A percentile compares a stretch with the other conserved stretches of the same genome.
Evolutionary conservation across 2,113 vertebrate genomes (phyloP).

Genomic region (Xyrauchen texanus): DNA sequence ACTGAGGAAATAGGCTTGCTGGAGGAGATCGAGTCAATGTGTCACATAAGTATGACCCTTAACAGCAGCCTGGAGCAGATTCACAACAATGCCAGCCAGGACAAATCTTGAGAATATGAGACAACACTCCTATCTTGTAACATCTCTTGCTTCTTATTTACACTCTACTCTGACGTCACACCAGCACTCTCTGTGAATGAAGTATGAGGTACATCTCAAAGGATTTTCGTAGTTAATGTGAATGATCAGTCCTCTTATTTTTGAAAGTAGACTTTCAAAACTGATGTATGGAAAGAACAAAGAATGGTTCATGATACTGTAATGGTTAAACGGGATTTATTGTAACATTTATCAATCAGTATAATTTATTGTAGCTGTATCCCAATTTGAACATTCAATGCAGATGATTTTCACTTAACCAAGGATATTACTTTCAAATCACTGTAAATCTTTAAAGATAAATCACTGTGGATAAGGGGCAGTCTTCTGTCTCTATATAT

Average conservation of each 20-base stretch:
- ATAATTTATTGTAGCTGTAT: conserved; percentile 3
- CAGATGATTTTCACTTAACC: conserved; percentile 58
- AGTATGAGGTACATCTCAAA: neutral
- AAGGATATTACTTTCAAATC: conserved; percentile 8
- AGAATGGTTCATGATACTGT: too few species aligned
- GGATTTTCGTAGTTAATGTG: conserved; percentile 14
- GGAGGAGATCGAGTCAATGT: conserved; percentile 83
- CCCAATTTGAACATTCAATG: neutral
- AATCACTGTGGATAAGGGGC: conserved; percentile 40
- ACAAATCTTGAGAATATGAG: conserved; percentile 22
- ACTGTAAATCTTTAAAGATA: conserved; percentile 33
- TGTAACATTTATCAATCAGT: conserved; percentile 43
- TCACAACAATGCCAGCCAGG: conserved; percentile 52
- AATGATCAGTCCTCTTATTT: conserved; percentile 14
- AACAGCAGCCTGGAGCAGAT: conserved; percentile 70
- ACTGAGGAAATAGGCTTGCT: conserved; percentile 76
- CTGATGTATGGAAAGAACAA: neutral
- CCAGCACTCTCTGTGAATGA: conserved; percentile 21
- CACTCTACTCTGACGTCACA: neutral
- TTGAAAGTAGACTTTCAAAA: neutral
- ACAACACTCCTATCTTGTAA: conserved; percentile 46
- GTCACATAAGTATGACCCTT: conserved; percentile 72
- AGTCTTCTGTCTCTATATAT: conserved; percentile 4
- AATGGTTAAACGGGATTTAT: conserved; percentile 20
- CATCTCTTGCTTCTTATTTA: neutral